Evolutionary conservation across 2,888 invertebrate species (phyloP).

Genomic region (Diaphora mendica): DNA sequence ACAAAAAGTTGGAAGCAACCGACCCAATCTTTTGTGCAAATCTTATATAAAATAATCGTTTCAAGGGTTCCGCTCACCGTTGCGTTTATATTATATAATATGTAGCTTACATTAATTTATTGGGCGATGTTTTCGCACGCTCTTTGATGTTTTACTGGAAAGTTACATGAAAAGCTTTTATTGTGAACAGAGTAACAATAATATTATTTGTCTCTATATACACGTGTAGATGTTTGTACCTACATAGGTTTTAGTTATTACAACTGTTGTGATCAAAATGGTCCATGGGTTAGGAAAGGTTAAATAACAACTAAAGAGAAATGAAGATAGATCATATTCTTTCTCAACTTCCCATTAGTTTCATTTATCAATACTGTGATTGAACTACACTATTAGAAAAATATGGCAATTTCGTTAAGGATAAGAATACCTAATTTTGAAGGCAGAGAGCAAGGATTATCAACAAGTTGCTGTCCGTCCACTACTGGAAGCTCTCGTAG

Average conservation of each 20-base stretch:
- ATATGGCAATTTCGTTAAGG: no score
- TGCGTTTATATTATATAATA: conserved; percentile 7
- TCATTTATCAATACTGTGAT: no score
- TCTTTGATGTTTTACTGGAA: conserved; percentile 12
- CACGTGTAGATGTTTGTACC: not conserved
- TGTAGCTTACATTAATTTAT: conserved; percentile 12
- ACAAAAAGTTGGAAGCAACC: conserved; percentile 9
- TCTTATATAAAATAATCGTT: conserved; percentile 14
- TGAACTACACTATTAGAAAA: no score
- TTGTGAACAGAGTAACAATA: not conserved
- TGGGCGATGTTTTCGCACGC: not conserved
- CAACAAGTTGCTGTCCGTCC: no score
- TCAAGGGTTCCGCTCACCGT: not conserved
- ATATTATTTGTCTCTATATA: not conserved
- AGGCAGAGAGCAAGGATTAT: no score
- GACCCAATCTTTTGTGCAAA: conserved; percentile 5
- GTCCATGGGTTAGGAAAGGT: no score
- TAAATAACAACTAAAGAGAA: no score
- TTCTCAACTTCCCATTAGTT: no score
- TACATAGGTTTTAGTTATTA: not conserved
- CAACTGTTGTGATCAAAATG: not conserved
- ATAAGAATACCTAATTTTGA: no score
- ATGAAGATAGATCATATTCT: no score
- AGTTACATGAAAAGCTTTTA: not conserved
- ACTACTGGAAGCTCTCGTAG: no score